phyloP scores from a whole-genome alignment of 2,888 invertebrate species.

The Melieria picta region DNA sequence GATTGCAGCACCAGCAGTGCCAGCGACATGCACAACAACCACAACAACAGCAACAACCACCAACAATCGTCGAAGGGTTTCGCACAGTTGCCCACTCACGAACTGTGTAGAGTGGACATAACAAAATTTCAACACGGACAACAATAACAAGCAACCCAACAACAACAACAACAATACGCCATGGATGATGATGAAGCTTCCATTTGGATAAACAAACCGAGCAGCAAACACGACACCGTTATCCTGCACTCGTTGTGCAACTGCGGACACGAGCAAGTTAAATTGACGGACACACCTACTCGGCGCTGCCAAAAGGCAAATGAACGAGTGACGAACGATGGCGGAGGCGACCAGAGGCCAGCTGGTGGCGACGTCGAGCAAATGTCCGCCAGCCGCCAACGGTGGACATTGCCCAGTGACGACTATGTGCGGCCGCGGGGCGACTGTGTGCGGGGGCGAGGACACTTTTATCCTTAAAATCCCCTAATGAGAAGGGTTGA shows the following conservation, averaged over 20 bases:
- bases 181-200: slow-evolving; percentile 47
- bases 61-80: slow-evolving; percentile 46
- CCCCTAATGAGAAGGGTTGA: slow-evolving; percentile 63
- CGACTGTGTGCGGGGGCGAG: slow-evolving; percentile 20
- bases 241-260: slow-evolving; percentile 39
- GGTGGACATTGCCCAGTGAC: not conserved
- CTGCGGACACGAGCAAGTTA: not conserved
- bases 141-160: not conserved
- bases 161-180: not conserved
- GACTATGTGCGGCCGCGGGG: not conserved
- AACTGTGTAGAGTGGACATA: slow-evolving; percentile 32
- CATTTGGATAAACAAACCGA: slow-evolving; percentile 53
- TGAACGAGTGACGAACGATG: not conserved
- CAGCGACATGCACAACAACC: slow-evolving; percentile 1
- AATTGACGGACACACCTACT: slow-evolving; percentile 40
- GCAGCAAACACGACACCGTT: slow-evolving; percentile 49
- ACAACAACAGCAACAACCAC: slow-evolving; percentile 28
- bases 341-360: not conserved
- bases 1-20: too few relatives aligned
- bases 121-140: slow-evolving; percentile 28
- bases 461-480: slow-evolving; percentile 55
- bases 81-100: slow-evolving; percentile 48
- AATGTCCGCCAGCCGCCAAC: not conserved
- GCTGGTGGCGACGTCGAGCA: not conserved
- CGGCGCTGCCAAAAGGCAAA: not conserved